These are phyloP conservation scores for Sminthurides aquaticus DNA, from an alignment of 2,888 invertebrate genomes.

Conservation along the genomic window DNA sequence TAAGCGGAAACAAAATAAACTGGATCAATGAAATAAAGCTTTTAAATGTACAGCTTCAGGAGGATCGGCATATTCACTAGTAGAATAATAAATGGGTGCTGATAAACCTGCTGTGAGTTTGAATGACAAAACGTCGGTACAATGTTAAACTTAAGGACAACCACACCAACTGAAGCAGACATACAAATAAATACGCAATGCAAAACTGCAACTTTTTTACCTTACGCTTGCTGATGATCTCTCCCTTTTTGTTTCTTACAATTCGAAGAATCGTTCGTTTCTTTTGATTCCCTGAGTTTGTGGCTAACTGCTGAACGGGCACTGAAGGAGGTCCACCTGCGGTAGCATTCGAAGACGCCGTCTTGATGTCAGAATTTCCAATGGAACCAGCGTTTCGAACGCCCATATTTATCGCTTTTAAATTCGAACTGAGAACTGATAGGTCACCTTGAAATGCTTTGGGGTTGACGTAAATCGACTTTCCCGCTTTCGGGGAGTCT, in stretches of 20 bases:
- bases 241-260: slow-evolving; percentile 42
- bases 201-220: slow-evolving; percentile 25
- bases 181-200: neutral
- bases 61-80: too few relatives aligned
- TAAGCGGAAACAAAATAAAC: too few relatives aligned
- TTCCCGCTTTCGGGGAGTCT: neutral
- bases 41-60: too few relatives aligned
- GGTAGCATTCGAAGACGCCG: neutral
- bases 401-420: slow-evolving; percentile 27
- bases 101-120: too few relatives aligned
- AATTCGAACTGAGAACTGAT: slow-evolving; percentile 23
- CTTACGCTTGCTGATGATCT: slow-evolving; percentile 41
- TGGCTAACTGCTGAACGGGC: neutral
- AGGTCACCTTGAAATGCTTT: slow-evolving; percentile 33
- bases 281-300: slow-evolving; percentile 8
- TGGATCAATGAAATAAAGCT: too few relatives aligned
- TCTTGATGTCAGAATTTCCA: neutral
- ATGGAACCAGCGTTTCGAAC: slow-evolving; percentile 1
- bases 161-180: neutral
- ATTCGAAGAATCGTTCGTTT: slow-evolving; percentile 40
- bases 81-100: too few relatives aligned
- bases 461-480: slow-evolving; percentile 33
- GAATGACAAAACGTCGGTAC: neutral
- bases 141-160: too few relatives aligned
- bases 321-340: slow-evolving; percentile 1